Conservation (phyloP, 2,888 invertebrate species). For the Pharmacophagus antenor region DNA sequence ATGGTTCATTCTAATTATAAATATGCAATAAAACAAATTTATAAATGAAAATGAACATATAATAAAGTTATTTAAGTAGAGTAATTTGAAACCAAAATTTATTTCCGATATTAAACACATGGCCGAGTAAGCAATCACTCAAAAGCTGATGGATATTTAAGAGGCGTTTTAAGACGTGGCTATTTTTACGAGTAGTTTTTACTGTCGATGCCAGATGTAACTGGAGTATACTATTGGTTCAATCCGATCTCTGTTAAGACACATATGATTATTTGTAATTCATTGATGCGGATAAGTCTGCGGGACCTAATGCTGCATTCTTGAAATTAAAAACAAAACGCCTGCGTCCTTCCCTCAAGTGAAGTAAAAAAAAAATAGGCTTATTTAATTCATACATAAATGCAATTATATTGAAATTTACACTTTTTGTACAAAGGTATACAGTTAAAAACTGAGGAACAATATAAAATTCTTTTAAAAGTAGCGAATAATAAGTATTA, state of each 20-base stretch:
- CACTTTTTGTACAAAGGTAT: too few relatives aligned
- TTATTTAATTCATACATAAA: too few relatives aligned
- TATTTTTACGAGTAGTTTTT: conserved; percentile 23
- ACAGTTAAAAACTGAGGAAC: background rate
- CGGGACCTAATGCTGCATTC: background rate
- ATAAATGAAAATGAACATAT: background rate
- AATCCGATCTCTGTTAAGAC: conserved; percentile 8
- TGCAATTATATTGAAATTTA: too few relatives aligned
- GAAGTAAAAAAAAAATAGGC: too few relatives aligned
- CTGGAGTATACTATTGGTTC: conserved; percentile 2
- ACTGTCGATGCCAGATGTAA: conserved; percentile 18
- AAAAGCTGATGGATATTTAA: conserved; percentile 15
- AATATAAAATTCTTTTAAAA: background rate
- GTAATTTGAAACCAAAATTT: background rate
- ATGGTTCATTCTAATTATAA: too few relatives aligned
- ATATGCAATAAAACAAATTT: background rate
- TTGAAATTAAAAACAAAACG: background rate
- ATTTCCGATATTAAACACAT: conserved; percentile 14
- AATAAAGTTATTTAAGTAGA: background rate
- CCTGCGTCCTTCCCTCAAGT: too few relatives aligned
- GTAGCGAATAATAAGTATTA: background rate
- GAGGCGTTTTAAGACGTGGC: conserved; percentile 22
- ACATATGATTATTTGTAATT: conserved; percentile 7
- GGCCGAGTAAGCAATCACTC: conserved; percentile 10
- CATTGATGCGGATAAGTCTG: background rate